phyloP scores from a whole-genome alignment of 2,888 invertebrate genomes.

The Spilosoma lubricipeda region DNA sequence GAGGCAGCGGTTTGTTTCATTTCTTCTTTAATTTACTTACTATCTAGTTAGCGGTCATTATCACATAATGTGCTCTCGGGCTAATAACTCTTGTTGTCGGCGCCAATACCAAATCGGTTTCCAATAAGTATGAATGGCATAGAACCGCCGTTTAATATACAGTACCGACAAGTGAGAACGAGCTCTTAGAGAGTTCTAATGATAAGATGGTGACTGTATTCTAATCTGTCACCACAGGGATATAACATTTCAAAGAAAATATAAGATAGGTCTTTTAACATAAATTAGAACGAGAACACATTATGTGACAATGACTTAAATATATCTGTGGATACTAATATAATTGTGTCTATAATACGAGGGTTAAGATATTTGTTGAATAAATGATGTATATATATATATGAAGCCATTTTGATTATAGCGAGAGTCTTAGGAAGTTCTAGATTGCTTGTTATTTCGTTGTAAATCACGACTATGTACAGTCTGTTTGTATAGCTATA shows the following conservation, averaged over 20 bases:
- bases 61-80: not conserved
- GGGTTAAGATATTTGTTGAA: not conserved
- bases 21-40: not conserved
- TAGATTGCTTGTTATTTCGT: not conserved
- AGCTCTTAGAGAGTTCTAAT: too few species aligned
- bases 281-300: too few species aligned
- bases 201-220: too few species aligned
- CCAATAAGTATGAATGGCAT: too few species aligned
- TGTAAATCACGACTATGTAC: not conserved
- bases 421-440: not conserved
- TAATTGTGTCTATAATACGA: not conserved
- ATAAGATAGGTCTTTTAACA: too few species aligned
- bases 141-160: too few species aligned
- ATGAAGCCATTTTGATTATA: not conserved
- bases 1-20: slow-evolving; percentile 2
- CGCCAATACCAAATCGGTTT: too few species aligned
- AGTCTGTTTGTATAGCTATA: not conserved
- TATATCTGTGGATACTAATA: not conserved
- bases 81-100: too few species aligned
- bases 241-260: too few species aligned
- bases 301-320: too few species aligned
- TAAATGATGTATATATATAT: not conserved
- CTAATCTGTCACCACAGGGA: too few species aligned
- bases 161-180: too few species aligned
- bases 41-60: not conserved